A percentile compares a stretch with the other conserved stretches of the same genome.
Conservation (phyloP, 2,113 vertebrate genomes). For the Thalassoma bifasciatum region DNA sequence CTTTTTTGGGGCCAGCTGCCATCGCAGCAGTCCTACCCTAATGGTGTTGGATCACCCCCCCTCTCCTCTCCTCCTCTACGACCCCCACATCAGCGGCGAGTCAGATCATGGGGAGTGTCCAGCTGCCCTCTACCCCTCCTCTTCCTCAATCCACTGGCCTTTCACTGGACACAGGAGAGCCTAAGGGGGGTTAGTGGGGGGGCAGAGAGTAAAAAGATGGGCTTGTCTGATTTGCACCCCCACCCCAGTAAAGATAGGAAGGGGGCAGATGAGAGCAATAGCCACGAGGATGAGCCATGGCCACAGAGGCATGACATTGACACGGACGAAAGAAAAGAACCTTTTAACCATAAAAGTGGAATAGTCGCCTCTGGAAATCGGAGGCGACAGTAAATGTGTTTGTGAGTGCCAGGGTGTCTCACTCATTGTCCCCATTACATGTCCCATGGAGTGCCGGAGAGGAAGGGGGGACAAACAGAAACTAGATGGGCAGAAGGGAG, state of each 20-base stretch:
- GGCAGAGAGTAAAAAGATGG: conserved; percentile 61
- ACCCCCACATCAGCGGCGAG: conserved; percentile 52
- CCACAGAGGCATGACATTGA: conserved; percentile 78
- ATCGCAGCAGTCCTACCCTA: conserved; percentile 67
- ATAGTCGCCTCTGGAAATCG: conserved; percentile 76
- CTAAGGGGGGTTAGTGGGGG: conserved; percentile 42
- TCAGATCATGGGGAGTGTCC: conserved; percentile 78
- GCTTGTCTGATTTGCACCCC: conserved; percentile 42
- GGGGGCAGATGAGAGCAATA: conserved; percentile 67
- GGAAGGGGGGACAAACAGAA: conserved; percentile 35
- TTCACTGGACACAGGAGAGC: conserved; percentile 82
- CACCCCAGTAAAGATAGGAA: conserved; percentile 53
- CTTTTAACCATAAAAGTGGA: conserved; percentile 79
- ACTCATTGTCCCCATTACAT: conserved; percentile 72
- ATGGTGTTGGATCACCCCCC: conserved; percentile 73
- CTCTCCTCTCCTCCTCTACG: conserved; percentile 18
- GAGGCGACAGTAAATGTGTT: conserved; percentile 74
- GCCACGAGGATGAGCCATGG: conserved; percentile 69
- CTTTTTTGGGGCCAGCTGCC: conserved; percentile 82
- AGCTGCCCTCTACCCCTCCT: conserved; percentile 75
- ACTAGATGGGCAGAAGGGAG: conserved; percentile 33
- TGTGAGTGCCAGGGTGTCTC: conserved; percentile 69
- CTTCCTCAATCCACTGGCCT: conserved; percentile 70
- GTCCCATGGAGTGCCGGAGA: conserved; percentile 49
- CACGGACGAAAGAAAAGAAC: conserved; percentile 74